These are phyloP conservation scores for Druon quercuslanigerum DNA, from an alignment of 1,140 invertebrate species.

Conservation along the genomic window DNA sequence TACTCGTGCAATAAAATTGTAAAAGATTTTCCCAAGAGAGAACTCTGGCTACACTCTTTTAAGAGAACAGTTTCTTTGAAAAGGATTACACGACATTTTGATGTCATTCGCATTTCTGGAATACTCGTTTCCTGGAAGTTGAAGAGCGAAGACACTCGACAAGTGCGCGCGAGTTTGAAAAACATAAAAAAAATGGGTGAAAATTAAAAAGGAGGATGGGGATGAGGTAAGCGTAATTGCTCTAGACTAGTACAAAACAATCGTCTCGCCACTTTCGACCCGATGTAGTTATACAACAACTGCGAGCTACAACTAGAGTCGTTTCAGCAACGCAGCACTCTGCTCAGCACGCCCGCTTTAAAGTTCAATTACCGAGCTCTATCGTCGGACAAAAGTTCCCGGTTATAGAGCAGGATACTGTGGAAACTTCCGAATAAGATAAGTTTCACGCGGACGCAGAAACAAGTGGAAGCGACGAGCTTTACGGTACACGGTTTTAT, in stretches of 20 bases:
- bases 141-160: not conserved
- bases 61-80: not conserved
- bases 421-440: slow-evolving; percentile 28
- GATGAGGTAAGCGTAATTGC: slow-evolving; percentile 18
- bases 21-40: too few species aligned
- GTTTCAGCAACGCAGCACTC: slow-evolving; percentile 12
- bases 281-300: slow-evolving; percentile 23
- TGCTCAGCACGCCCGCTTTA: slow-evolving; percentile 20
- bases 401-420: slow-evolving; percentile 15
- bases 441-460: slow-evolving; percentile 26
- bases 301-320: slow-evolving; percentile 4
- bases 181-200: not conserved
- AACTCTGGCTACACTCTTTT: too few species aligned
- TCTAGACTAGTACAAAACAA: slow-evolving; percentile 24
- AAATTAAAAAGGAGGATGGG: not conserved
- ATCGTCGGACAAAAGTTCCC: slow-evolving; percentile 26
- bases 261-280: slow-evolving; percentile 27
- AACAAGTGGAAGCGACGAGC: slow-evolving; percentile 11
- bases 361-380: slow-evolving; percentile 29
- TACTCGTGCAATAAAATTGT: too few species aligned
- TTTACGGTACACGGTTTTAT: not conserved
- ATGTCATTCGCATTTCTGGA: not conserved
- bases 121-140: not conserved
- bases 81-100: not conserved
- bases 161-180: not conserved